Conservation (phyloP, 2,113 vertebrate genomes). For the Phocoena sinus region DNA sequence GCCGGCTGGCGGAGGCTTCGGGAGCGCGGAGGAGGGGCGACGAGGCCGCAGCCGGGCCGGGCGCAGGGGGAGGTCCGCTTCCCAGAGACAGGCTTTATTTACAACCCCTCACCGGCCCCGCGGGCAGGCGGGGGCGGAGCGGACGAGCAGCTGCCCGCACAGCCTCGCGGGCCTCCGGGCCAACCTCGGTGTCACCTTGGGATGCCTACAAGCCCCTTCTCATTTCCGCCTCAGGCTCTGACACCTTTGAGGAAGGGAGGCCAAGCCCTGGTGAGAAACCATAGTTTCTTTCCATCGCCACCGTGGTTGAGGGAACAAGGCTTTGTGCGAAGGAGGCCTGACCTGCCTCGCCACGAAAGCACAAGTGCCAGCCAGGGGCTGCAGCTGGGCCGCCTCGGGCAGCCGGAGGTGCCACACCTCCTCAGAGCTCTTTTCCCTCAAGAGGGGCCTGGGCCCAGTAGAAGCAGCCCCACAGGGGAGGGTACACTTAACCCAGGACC, state of each 20-base stretch:
- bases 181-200: neutral
- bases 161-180: neutral
- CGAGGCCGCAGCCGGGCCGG: slow-evolving; percentile 56
- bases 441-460: neutral
- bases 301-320: neutral
- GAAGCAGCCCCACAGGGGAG: neutral
- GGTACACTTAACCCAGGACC: neutral
- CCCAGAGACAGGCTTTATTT: slow-evolving; percentile 65
- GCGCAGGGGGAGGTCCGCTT: slow-evolving; percentile 45
- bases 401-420: neutral
- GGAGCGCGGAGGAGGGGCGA: slow-evolving; percentile 50
- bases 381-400: neutral
- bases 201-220: neutral
- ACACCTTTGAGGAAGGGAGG: neutral
- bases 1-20: slow-evolving; percentile 45
- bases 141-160: neutral
- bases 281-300: neutral
- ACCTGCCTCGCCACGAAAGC: neutral
- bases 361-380: neutral
- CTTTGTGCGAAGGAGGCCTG: neutral
- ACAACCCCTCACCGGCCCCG: slow-evolving; percentile 17
- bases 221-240: slow-evolving; percentile 16
- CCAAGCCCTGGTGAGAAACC: neutral
- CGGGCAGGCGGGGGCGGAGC: slow-evolving; percentile 1
- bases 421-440: neutral